phyloP scores from a whole-genome alignment of 2,797 vertebrate species.

The Danio albolineatus region DNA sequence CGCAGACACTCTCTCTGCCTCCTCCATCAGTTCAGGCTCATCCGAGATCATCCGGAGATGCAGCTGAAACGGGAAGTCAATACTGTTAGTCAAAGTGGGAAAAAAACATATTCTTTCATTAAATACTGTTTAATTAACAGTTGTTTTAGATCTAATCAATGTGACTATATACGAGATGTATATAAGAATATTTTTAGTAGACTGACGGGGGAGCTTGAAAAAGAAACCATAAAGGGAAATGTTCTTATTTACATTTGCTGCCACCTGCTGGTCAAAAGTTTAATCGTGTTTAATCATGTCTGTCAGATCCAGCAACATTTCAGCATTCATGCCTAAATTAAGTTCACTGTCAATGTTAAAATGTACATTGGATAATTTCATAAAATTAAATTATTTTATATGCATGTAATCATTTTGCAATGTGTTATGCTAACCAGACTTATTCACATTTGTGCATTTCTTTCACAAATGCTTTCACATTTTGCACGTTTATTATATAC shows the following conservation, averaged over 20 bases:
- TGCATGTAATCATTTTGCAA: not conserved
- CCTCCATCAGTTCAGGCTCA: conserved; percentile 81
- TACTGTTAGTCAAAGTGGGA: no score
- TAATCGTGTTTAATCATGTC: not conserved
- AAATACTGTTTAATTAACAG: no score
- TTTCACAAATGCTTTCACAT: not conserved
- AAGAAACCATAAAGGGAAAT: not conserved
- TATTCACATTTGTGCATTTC: no score
- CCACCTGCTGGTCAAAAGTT: conserved; percentile 50
- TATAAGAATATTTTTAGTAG: not conserved
- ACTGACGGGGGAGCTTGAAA: not conserved
- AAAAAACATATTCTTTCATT: no score
- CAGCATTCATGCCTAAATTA: not conserved
- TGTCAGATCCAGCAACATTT: not conserved
- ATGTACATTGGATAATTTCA: not conserved
- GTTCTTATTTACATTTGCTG: conserved; percentile 33
- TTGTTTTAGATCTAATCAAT: not conserved
- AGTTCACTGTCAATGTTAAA: not conserved
- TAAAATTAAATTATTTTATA: not conserved
- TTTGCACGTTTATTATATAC: not conserved
- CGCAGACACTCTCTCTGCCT: conserved; percentile 76
- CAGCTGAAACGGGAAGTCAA: conserved; percentile 74
- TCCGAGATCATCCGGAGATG: conserved; percentile 85
- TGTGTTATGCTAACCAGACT: not conserved
- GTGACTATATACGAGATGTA: not conserved